Conservation (phyloP, 2,113 vertebrate species). For the Zosterops japonicus region DNA sequence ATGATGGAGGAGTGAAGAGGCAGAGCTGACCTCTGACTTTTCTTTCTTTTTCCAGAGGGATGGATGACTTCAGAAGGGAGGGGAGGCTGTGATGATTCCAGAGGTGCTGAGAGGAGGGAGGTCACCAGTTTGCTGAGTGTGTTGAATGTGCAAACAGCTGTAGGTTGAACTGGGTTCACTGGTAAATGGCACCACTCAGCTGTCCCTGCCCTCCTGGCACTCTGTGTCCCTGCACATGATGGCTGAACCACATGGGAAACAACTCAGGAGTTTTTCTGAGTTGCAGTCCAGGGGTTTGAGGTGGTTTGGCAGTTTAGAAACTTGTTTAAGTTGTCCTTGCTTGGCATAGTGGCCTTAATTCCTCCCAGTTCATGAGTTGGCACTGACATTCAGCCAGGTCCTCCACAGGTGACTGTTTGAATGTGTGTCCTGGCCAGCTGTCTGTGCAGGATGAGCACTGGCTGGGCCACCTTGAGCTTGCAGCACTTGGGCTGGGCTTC, state of each 20-base stretch:
- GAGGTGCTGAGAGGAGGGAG: not conserved
- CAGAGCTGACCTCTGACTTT: not conserved
- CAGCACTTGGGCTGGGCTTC: not conserved
- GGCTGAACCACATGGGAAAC: not conserved
- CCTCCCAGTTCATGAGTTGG: not conserved
- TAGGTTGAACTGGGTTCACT: not conserved
- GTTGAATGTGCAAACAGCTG: fast-evolving
- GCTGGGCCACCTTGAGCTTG: not conserved
- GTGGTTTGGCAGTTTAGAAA: not conserved
- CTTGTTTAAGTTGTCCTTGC: not conserved
- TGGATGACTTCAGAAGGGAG: not conserved
- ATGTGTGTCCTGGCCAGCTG: not conserved
- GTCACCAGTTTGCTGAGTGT: not conserved
- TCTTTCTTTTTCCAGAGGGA: not conserved
- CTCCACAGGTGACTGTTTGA: not conserved
- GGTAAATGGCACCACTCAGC: not conserved
- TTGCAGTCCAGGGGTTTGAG: not conserved
- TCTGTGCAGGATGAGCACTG: not conserved
- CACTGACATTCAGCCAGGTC: not conserved
- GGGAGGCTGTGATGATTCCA: not conserved
- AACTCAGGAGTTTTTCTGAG: not conserved
- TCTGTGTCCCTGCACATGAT: fast-evolving
- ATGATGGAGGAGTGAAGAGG: not conserved
- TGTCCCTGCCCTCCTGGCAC: not conserved
- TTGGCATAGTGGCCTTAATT: not conserved